phyloP scores from a whole-genome alignment of 2,113 vertebrate species.

The Andinoacara biseriatus region DNA sequence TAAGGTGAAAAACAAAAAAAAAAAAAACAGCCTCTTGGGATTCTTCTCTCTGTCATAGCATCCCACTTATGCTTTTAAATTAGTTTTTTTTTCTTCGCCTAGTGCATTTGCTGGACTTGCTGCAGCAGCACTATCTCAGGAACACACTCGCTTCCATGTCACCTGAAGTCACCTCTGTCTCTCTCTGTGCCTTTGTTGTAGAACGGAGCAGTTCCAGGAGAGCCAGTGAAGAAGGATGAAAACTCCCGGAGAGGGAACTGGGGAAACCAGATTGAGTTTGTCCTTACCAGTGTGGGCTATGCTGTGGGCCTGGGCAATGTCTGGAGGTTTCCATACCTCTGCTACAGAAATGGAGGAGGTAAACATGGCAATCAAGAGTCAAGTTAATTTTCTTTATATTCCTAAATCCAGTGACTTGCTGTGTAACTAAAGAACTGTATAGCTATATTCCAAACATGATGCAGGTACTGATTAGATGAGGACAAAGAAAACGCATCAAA shows the following conservation, averaged over 20 bases:
- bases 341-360: conserved; percentile 99
- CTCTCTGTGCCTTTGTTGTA: conserved; percentile 66
- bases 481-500: too few species aligned
- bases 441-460: background rate
- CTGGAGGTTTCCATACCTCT: conserved; percentile 99
- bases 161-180: conserved; percentile 44
- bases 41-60: background rate
- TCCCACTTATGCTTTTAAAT: background rate
- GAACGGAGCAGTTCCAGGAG: conserved; percentile 97
- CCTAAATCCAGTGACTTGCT: background rate
- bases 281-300: conserved; percentile 98
- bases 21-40: background rate
- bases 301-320: conserved; percentile 98
- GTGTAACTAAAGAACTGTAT: background rate
- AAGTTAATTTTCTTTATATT: background rate
- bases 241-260: conserved; percentile 95
- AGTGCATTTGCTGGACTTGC: background rate
- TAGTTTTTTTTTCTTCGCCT: background rate
- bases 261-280: conserved; percentile 99
- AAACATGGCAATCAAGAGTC: background rate
- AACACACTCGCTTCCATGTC: conserved; percentile 7
- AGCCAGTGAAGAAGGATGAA: conserved; percentile 91
- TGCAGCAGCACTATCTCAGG: conserved; percentile 10
- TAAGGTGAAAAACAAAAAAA: background rate
- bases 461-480: background rate